These are phyloP conservation scores for Caenorhabditis zanzibari DNA, from an alignment of 2,888 invertebrate genomes.

Conservation along the genomic window DNA sequence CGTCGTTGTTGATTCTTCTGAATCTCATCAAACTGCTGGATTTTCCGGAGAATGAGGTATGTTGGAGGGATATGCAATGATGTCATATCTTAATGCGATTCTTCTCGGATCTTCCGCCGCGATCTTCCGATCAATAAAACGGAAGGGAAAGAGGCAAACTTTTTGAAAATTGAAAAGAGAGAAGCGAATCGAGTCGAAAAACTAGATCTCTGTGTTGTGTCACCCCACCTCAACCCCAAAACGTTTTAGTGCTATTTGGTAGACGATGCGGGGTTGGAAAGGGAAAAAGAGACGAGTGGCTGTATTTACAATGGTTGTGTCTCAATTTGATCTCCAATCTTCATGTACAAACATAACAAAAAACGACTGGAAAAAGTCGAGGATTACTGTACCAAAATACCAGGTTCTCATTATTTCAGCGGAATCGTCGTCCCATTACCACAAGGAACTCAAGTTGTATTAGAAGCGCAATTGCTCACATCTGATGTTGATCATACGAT, in stretches of 20 bases:
- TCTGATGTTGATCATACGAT: conserved; percentile 83
- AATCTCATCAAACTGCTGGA: background rate
- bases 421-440: conserved; percentile 75
- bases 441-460: conserved; percentile 82
- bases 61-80: background rate
- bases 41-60: conserved; percentile 57
- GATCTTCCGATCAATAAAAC: conserved; percentile 17
- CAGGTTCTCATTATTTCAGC: conserved; percentile 27
- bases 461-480: conserved; percentile 82
- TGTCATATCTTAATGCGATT: conserved; percentile 8
- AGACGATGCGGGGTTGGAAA: conserved; percentile 15
- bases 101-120: conserved; percentile 5
- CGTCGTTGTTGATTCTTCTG: conserved; percentile 22
- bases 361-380: background rate
- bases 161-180: conserved; percentile 37
- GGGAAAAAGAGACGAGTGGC: conserved; percentile 19
- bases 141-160: conserved; percentile 8
- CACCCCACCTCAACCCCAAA: conserved; percentile 27
- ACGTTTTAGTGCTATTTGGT: conserved; percentile 46
- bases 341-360: conserved; percentile 31
- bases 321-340: conserved; percentile 29
- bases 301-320: conserved; percentile 41
- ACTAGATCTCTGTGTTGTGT: conserved; percentile 40
- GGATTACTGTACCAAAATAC: conserved; percentile 22
- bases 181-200: conserved; percentile 17